Base-by-base conservation (phyloP, 2,888 invertebrate species). In the Tetragonula carbonaria region DNA sequence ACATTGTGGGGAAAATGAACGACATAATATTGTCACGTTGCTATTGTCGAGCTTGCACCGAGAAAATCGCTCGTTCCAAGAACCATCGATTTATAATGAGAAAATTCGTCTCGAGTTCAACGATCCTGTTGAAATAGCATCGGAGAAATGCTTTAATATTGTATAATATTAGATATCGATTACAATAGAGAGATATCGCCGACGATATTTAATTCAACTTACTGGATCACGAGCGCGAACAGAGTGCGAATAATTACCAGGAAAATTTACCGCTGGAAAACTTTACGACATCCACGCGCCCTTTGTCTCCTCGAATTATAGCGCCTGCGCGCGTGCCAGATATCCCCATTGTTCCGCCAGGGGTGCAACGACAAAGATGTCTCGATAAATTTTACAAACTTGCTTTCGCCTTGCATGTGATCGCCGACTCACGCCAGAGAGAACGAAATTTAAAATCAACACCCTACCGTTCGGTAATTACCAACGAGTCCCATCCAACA, bases 351-450 rank as follows among this genome's bases (percentile, higher is more conserved):
- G 83, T 82, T 82, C n/a, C 72, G 0, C 11, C 16, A 51, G 62
- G 45, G 62, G 77, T 77, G 57, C 59, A 67, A 83, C 82, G 77
- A 33, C 33, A 33, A 82, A 82, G 73, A 67, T 77, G 68, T 68
- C 28, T 62, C n/a, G 23, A 72, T 82, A 83, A 83, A 83, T 83
- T 82, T 77, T 57, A 72, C 51, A 77, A 72, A 63, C 72, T 82
- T 21, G 67, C 62, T 55, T 62, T 45, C 45, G 45, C 11, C 45
- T 28, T 28, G 28, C 8, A 8, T 45, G 45, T 8, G 8, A 45
- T 8, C 45, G 8, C 11, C 21, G n/a, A 16, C 6, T 14, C n/a
- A 5, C n/a, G 16, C 14, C 50, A 8, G 50, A 14, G 18, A 6
- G 18, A 62, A 62, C 23, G 4, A 65, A 65, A 18, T 18, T n/a